These are phyloP conservation scores for Tachina fera DNA, from an alignment of 2,888 invertebrate genomes.

Conservation along the genomic window DNA sequence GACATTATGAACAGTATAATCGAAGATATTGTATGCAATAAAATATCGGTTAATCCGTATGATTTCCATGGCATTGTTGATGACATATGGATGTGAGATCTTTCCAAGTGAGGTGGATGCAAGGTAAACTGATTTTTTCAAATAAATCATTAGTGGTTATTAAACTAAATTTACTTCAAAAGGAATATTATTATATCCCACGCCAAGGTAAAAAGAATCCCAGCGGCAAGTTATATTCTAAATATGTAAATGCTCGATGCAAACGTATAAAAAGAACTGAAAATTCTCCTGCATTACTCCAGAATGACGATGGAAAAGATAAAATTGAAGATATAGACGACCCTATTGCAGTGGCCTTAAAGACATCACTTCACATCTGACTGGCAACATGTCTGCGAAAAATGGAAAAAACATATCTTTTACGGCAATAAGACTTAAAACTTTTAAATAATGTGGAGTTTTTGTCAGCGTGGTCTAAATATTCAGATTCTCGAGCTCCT, in stretches of 20 bases:
- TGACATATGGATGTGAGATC: conserved; percentile 5
- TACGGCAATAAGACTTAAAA: conserved; percentile 42
- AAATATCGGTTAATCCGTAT: conserved; percentile 13
- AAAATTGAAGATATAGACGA: conserved; percentile 11
- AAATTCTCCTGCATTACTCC: background rate
- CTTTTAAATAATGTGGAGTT: conserved; percentile 27
- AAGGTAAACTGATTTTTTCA: conserved; percentile 11
- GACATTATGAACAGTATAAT: conserved; percentile 16
- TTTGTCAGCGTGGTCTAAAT: conserved; percentile 39
- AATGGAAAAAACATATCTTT: conserved; percentile 47
- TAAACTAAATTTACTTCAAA: background rate
- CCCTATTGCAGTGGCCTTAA: conserved; percentile 45
- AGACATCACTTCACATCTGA: conserved; percentile 30
- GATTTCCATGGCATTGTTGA: conserved; percentile 17
- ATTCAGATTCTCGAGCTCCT: conserved; percentile 42
- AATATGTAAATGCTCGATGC: conserved; percentile 46
- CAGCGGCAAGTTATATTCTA: conserved; percentile 37
- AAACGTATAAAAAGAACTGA: conserved; percentile 25
- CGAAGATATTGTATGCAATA: conserved; percentile 14
- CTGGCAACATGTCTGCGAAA: conserved; percentile 46
- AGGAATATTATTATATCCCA: conserved; percentile 44
- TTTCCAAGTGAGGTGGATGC: conserved; percentile 19
- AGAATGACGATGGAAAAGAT: background rate
- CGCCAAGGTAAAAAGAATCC: conserved; percentile 45
- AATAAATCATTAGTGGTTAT: background rate